Evolutionary conservation across 2,888 invertebrate species (phyloP).

Genomic region (Cryptocephalus primarius): DNA sequence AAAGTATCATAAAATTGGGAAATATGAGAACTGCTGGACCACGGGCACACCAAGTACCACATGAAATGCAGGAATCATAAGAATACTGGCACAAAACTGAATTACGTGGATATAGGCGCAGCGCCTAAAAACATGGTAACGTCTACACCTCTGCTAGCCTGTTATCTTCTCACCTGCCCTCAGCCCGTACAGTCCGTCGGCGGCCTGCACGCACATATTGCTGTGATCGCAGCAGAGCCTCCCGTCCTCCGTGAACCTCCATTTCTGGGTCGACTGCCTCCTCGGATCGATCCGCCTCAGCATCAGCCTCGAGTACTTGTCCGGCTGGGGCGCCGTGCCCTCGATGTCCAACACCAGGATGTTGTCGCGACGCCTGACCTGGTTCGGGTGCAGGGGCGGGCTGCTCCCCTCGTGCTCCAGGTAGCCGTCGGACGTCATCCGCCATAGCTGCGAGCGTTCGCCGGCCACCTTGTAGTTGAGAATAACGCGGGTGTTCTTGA

Average conservation of each 20-base stretch:
- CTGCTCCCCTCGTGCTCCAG: conserved; percentile 89
- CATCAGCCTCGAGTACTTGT: conserved; percentile 60
- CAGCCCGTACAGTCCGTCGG: conserved; percentile 47
- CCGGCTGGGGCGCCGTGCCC: conserved; percentile 66
- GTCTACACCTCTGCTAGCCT: no score
- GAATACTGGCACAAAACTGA: no score
- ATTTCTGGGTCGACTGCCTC: conserved; percentile 81
- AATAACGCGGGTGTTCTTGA: conserved; percentile 51
- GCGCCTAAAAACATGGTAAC: no score
- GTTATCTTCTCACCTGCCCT: conserved; percentile 33
- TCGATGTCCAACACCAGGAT: conserved; percentile 78
- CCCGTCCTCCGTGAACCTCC: conserved; percentile 78
- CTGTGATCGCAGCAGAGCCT: conserved; percentile 78
- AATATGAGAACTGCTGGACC: no score
- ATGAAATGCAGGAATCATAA: no score
- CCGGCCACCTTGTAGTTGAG: conserved; percentile 61
- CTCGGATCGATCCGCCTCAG: conserved; percentile 75
- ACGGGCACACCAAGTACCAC: no score
- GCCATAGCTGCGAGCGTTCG: conserved; percentile 81
- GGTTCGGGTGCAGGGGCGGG: conserved; percentile 43
- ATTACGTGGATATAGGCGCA: no score
- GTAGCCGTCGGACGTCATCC: conserved; percentile 80
- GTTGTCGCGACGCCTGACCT: conserved; percentile 25
- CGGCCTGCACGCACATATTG: conserved; percentile 81
- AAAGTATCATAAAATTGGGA: no score